These are phyloP conservation scores for Psylliodes chrysocephalus DNA, from an alignment of 2,888 invertebrate genomes.

Conservation along the genomic window DNA sequence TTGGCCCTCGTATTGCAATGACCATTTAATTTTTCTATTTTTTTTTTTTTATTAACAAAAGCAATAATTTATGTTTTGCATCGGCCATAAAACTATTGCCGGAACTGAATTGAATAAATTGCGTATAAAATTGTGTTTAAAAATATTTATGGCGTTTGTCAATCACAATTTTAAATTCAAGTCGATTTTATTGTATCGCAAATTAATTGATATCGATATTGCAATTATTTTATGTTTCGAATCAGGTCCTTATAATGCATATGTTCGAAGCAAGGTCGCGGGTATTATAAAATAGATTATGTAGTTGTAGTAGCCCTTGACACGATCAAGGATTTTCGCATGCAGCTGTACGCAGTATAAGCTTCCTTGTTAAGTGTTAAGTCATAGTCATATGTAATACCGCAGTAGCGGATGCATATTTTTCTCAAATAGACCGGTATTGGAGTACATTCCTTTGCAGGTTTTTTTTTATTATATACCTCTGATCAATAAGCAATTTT, in stretches of 20 bases:
- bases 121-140: conserved; percentile 11
- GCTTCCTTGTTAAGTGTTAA: conserved; percentile 11
- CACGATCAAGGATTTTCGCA: background rate
- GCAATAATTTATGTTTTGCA: conserved; percentile 1
- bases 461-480: too few species aligned
- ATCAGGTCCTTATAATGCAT: conserved; percentile 16
- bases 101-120: conserved; percentile 11
- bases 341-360: background rate
- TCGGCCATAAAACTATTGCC: conserved; percentile 7
- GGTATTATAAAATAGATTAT: conserved; percentile 16
- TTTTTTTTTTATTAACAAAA: background rate
- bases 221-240: background rate
- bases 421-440: too few species aligned
- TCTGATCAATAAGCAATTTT: too few species aligned
- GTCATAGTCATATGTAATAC: background rate
- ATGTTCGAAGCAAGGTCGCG: conserved; percentile 14
- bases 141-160: conserved; percentile 18
- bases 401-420: too few species aligned
- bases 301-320: conserved; percentile 12
- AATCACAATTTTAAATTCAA: conserved; percentile 10
- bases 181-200: conserved; percentile 9
- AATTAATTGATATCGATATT: conserved; percentile 9
- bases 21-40: too few species aligned
- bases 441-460: too few species aligned
- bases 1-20: too few species aligned